Base-by-base conservation (phyloP, 2,113 vertebrate species). In the Acrocephalus arundinaceus region DNA sequence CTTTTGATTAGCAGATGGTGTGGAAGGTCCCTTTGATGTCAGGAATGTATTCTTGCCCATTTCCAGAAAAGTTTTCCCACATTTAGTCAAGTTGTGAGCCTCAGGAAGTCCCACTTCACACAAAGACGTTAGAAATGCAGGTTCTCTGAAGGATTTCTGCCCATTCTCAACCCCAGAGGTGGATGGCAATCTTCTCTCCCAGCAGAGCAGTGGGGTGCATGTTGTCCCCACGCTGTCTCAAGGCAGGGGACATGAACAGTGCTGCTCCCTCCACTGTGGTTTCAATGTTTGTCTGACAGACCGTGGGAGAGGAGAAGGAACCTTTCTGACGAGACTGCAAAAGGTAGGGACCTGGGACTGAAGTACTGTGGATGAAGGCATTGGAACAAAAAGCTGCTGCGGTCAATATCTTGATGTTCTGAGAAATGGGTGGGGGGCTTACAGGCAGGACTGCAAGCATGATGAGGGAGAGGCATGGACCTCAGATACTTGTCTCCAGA, bases 121-220 rank as follows among this genome's bases (percentile, higher is more conserved):
- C 27, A 54, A 72, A 73, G 62, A 31, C 28, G 23, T 79, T 58
- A 82, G 70, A 85, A 85, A 76, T 55, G 16, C 5, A 6, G 21
- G 14, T 74, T 90, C 12, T 52, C 12, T 9, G 82, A 39, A 83
- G 31, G 13, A 81, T 59, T 85, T 66, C 51, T 88, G 28, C 35
- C 33, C 0, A 0, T 88, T 87, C 43, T 70, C 27, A 70, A 30
- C 55, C 3, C 13, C 8, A 67, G 35, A 63, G 10, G 12, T 37
- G 23, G n/a, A 86, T 3, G 4, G 31, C 31, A 68, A 15, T 30
- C 51, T 62, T 70, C 15, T 55, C 10, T 83, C 23, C 45, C 46
- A 35, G 15, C 0, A 0, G 43, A 85, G 22, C 27, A 30, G 8
- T 9, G 23, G 37, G 31, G 9, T 46, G 14, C 0, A 0, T 49